Evolutionary conservation across 1,140 invertebrate genomes (phyloP).

Genomic region (Brachionus asplanchnoidis): DNA sequence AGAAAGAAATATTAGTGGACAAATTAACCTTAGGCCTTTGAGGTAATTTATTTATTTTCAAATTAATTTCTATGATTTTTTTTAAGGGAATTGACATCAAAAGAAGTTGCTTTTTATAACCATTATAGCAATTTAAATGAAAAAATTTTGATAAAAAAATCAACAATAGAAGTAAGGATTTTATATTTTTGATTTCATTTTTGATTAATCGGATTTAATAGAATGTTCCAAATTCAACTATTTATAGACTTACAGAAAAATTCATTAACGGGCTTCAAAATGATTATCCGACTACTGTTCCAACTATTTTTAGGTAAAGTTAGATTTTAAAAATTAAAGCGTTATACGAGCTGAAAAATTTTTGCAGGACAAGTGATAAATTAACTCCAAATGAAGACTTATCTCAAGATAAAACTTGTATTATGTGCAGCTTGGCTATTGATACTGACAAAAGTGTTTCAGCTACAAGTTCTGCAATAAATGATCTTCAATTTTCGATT

Average conservation of each 20-base stretch:
- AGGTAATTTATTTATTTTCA: constrained; percentile 8
- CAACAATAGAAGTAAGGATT: not conserved
- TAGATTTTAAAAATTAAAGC: not conserved
- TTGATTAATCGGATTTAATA: not conserved
- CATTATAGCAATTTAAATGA: not conserved
- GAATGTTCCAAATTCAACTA: not conserved
- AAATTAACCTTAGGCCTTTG: constrained; percentile 3
- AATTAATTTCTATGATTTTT: not conserved
- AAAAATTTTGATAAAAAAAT: not conserved
- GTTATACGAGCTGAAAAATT: not conserved
- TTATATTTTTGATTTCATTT: not conserved
- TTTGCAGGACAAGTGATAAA: not conserved
- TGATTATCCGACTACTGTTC: constrained; percentile 35
- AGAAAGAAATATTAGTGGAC: not conserved
- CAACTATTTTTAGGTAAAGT: constrained; percentile 38
- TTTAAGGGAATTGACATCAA: constrained; percentile 26
- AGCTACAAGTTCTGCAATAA: constrained; percentile 1
- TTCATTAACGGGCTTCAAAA: constrained; percentile 26
- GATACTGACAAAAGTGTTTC: not conserved
- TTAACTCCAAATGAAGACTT: constrained; percentile 3
- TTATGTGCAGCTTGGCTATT: not conserved
- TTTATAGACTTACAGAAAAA: constrained; percentile 26
- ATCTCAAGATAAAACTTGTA: not conserved
- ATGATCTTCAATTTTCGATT: constrained; percentile 6
- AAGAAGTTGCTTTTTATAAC: constrained; percentile 34